Evolutionary conservation across 2,113 vertebrate species (phyloP).

Genomic region (Panthera tigris): DNA sequence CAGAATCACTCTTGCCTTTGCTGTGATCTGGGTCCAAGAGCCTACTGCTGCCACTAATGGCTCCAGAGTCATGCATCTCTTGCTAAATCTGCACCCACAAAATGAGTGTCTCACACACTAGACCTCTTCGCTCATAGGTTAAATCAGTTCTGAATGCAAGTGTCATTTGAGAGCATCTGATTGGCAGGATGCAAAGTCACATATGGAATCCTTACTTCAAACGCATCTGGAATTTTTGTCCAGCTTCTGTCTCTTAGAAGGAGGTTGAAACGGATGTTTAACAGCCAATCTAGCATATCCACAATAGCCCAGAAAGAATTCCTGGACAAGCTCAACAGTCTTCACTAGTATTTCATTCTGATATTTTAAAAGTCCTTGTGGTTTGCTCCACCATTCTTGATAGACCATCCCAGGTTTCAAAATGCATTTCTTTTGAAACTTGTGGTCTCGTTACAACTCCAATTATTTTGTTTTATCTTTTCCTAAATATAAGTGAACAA

Average conservation of each 20-base stretch:
- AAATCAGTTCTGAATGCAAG: not conserved
- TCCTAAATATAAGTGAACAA: not conserved
- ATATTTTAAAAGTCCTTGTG: not conserved
- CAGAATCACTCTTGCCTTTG: not conserved
- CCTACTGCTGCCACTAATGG: not conserved
- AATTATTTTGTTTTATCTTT: slow-evolving; percentile 3
- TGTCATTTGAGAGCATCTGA: not conserved
- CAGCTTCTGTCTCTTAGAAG: not conserved
- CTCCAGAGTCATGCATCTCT: not conserved
- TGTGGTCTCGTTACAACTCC: not conserved
- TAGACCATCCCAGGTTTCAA: slow-evolving; percentile 1
- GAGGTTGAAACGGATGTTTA: not conserved
- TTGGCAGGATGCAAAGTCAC: not conserved
- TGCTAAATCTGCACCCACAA: not conserved
- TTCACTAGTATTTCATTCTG: not conserved
- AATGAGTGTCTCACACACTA: not conserved
- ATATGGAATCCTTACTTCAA: not conserved
- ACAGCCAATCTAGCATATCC: not conserved
- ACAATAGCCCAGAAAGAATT: slow-evolving; percentile 34
- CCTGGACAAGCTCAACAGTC: not conserved
- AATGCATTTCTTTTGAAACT: slow-evolving; percentile 42
- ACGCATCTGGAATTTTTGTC: not conserved
- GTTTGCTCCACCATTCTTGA: not conserved
- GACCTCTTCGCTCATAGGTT: not conserved
- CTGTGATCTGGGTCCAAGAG: not conserved